phyloP scores from a whole-genome alignment of 2,888 invertebrate genomes.

The Pilophorus perplexus region DNA sequence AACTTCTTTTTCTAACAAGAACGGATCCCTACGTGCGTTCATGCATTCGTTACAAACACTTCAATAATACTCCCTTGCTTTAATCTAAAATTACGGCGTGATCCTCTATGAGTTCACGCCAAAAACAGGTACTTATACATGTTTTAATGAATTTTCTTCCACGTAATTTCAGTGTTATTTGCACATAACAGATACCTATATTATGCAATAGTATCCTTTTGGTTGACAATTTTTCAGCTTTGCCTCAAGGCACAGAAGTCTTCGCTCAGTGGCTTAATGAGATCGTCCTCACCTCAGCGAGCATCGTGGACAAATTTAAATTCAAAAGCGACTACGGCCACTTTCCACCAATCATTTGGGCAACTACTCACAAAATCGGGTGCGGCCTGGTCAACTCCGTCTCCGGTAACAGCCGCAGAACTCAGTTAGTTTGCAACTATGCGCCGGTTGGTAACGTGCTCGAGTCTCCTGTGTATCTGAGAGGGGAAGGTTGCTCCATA shows the following conservation, averaged over 20 bases:
- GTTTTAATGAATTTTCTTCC: no score
- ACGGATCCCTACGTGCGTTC: no score
- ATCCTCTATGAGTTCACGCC: no score
- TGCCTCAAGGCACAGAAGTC: neutral
- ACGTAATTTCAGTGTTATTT: no score
- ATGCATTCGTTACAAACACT: no score
- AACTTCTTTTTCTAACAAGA: no score
- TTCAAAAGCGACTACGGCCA: neutral
- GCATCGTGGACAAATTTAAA: neutral
- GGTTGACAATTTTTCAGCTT: no score
- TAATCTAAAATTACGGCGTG: no score
- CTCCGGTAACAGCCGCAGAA: neutral
- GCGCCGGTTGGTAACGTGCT: constrained; percentile 1
- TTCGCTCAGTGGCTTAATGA: constrained; percentile 8
- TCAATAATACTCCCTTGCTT: no score
- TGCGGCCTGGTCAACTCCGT: neutral
- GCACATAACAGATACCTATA: no score
- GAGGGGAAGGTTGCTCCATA: neutral
- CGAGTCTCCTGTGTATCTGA: neutral
- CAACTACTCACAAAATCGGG: constrained; percentile 5
- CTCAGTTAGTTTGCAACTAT: constrained; percentile 19
- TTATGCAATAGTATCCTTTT: no score
- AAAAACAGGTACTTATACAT: no score
- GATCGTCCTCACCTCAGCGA: neutral
- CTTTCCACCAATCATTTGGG: constrained; percentile 21